Evolutionary conservation across 2,113 vertebrate genomes (phyloP), one percentile per base, ranked within the genome.

Genomic region (Motacilla tschutschensis): DNA sequence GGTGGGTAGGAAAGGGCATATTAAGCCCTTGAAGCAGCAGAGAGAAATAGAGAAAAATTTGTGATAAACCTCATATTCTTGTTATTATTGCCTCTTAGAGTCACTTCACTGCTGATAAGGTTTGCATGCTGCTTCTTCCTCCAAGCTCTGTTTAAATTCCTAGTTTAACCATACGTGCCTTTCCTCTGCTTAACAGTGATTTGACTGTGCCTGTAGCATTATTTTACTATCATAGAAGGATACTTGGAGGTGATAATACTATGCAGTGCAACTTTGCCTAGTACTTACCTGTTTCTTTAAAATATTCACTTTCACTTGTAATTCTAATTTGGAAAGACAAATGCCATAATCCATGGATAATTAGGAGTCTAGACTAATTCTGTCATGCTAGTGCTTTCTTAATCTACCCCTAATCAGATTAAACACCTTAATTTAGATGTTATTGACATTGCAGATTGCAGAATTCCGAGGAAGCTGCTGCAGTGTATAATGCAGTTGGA

Each of bases 281-380:
- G 38, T 38, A 47, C 46, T 58, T 90, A 25, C 48, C 35, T 41
- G 4, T 77, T 73, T 41, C 44, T 14, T 84, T 90, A 77, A 53
- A 64, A 48, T 22, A 59, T 74, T 79, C 41, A 82, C 65, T 83
- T 95, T 83, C 43, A 67, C n/a, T 92, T 73, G 44, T 70, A 77
- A 43, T 79, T 50, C 26, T 66, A 31, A 86, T 91, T 83, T 83
- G 76, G 69, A 91, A 79, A 84, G 31, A 87, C 85, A 88, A 81
- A 89, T 88, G 20, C n/a, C 41, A 57, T 92, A 88, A 94, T 92
- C 84, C 69, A 54, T 26, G 29, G 44, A 54, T 94, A 92, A 86
- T 89, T 92, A 90, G 79, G 80, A 92, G 51, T 81, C 51, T 84
- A 76, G 71, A 84, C 40, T 84, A 90, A 78, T 91, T 94, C 51